These are phyloP conservation scores for Limosa lapponica DNA, from an alignment of 2,797 vertebrate species.

Conservation along the genomic window DNA sequence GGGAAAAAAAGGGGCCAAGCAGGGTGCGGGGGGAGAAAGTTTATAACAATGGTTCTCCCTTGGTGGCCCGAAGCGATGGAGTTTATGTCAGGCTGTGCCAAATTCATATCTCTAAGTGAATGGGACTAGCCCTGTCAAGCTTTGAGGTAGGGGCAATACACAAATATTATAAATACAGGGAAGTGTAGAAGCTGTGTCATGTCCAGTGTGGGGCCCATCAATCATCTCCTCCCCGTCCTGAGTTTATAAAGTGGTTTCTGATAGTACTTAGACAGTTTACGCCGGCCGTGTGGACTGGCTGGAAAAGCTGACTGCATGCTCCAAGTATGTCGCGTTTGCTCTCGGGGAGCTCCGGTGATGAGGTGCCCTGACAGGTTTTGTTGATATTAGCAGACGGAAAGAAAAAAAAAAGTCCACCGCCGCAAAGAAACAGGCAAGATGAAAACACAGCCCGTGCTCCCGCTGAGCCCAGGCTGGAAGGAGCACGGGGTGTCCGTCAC, in stretches of 20 bases:
- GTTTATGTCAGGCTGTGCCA: slow-evolving; percentile 65
- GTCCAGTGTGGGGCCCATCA: slow-evolving; percentile 59
- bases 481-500: fast-evolving
- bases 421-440: neutral
- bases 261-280: slow-evolving; percentile 55
- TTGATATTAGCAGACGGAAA: neutral
- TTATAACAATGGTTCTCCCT: slow-evolving; percentile 79
- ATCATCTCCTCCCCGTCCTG: slow-evolving; percentile 39
- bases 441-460: neutral
- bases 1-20: slow-evolving; percentile 50
- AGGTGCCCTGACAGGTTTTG: slow-evolving; percentile 49
- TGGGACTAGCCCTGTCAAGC: slow-evolving; percentile 18
- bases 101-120: slow-evolving; percentile 57
- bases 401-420: neutral
- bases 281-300: slow-evolving; percentile 19
- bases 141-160: slow-evolving; percentile 46
- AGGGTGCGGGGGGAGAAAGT: slow-evolving; percentile 56
- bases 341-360: neutral
- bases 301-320: slow-evolving; percentile 72
- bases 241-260: slow-evolving; percentile 74
- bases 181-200: slow-evolving; percentile 56
- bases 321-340: slow-evolving; percentile 48
- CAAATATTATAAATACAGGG: slow-evolving; percentile 66
- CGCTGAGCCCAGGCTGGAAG: neutral
- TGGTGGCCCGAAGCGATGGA: slow-evolving; percentile 79